A percentile compares a stretch with the other conserved stretches of the same genome.
Evolutionary conservation across 2,888 invertebrate genomes (phyloP).

Genomic region (Cataglyphis albicans): DNA sequence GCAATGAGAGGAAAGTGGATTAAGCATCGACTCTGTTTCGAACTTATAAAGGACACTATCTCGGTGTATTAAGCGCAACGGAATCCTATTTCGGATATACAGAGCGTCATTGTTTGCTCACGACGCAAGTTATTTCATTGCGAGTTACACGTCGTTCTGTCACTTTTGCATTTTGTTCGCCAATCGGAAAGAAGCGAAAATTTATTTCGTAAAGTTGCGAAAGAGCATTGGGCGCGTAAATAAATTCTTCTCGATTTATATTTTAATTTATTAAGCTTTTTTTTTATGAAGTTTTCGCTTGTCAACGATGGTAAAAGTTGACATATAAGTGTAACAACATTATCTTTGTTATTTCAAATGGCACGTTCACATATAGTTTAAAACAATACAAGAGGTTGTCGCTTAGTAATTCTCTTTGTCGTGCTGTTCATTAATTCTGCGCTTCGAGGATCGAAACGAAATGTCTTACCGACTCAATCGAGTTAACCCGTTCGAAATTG

Average conservation of each 20-base stretch:
- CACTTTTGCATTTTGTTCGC: slow-evolving; percentile 13
- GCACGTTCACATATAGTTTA: slow-evolving; percentile 43
- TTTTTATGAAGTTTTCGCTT: neutral
- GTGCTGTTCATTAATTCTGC: slow-evolving; percentile 46
- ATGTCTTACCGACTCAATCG: slow-evolving; percentile 29
- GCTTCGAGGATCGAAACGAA: slow-evolving; percentile 33
- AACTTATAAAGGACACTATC: slow-evolving; percentile 51
- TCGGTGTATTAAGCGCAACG: slow-evolving; percentile 29
- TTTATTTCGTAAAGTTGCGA: neutral
- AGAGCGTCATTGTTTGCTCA: slow-evolving; percentile 12
- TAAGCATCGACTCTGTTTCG: slow-evolving; percentile 49
- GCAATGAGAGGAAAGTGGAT: slow-evolving; percentile 40
- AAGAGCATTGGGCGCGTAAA: neutral
- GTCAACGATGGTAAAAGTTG: slow-evolving; percentile 20
- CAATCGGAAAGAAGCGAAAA: neutral
- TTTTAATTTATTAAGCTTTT: slow-evolving; percentile 1
- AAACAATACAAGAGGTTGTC: slow-evolving; percentile 37
- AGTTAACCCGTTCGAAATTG: neutral
- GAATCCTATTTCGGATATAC: slow-evolving; percentile 40
- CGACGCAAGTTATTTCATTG: slow-evolving; percentile 16
- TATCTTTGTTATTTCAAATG: slow-evolving; percentile 23
- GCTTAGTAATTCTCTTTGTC: slow-evolving; percentile 44
- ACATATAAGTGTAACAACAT: slow-evolving; percentile 37
- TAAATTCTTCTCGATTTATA: neutral
- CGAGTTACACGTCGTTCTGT: neutral